A percentile compares a stretch with the other conserved stretches of the same genome.
These are phyloP conservation scores for Poecilobothrus nobilitatus DNA, from an alignment of 2,888 invertebrate genomes.

Conservation along the genomic window DNA sequence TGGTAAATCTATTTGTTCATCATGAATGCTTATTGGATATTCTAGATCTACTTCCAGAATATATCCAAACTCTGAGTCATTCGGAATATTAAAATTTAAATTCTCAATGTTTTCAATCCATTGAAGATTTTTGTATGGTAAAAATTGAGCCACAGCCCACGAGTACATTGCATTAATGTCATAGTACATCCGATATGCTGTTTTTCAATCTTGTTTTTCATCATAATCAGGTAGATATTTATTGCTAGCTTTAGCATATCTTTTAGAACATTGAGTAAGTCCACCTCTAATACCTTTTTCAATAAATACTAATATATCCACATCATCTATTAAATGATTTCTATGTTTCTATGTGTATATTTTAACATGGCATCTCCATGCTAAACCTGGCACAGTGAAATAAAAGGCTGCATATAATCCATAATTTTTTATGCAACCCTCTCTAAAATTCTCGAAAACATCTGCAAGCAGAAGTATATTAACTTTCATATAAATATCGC, in stretches of 20 bases:
- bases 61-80: no score
- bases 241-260: conserved; percentile 14
- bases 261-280: conserved; percentile 7
- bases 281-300: conserved; percentile 14
- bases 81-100: no score
- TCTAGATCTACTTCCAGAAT: conserved; percentile 29
- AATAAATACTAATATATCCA: conserved; percentile 15
- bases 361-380: conserved; percentile 31
- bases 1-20: no score
- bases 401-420: conserved; percentile 29
- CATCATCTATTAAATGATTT: conserved; percentile 15
- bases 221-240: conserved; percentile 11
- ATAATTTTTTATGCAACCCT: no score
- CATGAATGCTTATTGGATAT: conserved; percentile 17
- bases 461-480: no score
- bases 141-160: no score
- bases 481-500: no score
- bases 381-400: conserved; percentile 29
- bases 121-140: no score
- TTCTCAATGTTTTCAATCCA: no score
- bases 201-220: conserved; percentile 14
- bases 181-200: conserved; percentile 21
- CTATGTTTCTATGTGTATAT: conserved; percentile 20
- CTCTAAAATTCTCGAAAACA: no score
- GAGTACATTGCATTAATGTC: no score